Evolutionary conservation across 2,113 vertebrate genomes (phyloP).

Genomic region (Todiramphus chloris): DNA sequence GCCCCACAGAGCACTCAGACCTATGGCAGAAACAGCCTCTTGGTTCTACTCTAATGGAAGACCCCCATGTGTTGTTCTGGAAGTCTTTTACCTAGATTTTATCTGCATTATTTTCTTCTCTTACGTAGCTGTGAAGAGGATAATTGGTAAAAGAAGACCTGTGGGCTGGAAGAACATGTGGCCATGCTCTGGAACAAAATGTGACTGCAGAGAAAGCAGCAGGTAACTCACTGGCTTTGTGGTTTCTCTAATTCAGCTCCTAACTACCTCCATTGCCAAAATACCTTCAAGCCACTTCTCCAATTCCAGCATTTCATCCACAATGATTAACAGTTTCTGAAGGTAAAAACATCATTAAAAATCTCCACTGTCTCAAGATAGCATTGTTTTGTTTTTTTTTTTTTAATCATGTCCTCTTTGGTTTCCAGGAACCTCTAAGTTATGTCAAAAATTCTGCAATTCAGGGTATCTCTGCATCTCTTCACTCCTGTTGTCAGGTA

Average conservation of each 20-base stretch:
- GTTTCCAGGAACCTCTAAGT: neutral
- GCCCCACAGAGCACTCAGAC: fast-evolving
- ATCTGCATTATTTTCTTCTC: neutral
- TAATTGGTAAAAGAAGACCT: neutral
- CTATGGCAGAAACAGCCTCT: neutral
- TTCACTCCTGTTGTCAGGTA: neutral
- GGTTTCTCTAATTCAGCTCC: neutral
- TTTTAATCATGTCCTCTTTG: neutral
- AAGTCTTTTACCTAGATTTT: neutral
- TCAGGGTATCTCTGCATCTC: neutral
- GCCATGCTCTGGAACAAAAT: neutral
- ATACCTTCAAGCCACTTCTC: neutral
- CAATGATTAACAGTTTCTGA: neutral
- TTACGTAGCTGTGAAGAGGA: neutral
- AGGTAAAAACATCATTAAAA: neutral
- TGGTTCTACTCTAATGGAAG: neutral
- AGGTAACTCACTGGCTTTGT: neutral
- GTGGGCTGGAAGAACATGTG: neutral
- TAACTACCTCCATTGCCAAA: neutral
- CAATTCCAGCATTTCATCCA: neutral
- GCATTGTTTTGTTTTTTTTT: neutral
- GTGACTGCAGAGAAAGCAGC: neutral
- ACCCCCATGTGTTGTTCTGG: fast-evolving
- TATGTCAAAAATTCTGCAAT: neutral
- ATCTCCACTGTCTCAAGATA: neutral